Percentiles rank a stretch among this genome's conserved stretches.
These are phyloP conservation scores for Epinephelus cyanopodus DNA, from an alignment of 2,113 vertebrate species.

Conservation along the genomic window DNA sequence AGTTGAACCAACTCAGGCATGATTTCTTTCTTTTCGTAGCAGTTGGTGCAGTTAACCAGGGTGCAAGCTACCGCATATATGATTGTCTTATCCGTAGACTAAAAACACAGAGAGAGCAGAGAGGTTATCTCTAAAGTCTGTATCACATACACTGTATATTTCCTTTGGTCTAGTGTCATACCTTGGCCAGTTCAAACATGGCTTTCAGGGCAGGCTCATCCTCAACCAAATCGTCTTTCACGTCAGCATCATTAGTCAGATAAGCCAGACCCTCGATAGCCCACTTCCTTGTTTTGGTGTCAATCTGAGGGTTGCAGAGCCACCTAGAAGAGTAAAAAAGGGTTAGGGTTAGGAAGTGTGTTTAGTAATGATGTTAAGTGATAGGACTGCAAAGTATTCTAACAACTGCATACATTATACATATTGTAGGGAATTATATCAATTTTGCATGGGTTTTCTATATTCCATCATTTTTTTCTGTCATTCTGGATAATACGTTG, in stretches of 20 bases:
- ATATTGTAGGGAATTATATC: not conserved
- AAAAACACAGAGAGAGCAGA: constrained; percentile 42
- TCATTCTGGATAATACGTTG: not conserved
- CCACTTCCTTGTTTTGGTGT: constrained; percentile 94
- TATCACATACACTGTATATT: not conserved
- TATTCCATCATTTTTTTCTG: not conserved
- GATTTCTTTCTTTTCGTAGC: constrained; percentile 96
- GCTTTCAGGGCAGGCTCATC: constrained; percentile 93
- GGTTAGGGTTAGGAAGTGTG: not conserved
- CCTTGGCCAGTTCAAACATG: constrained; percentile 97
- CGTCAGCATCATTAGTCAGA: constrained; percentile 95
- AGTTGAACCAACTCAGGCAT: constrained; percentile 96
- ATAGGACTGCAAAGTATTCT: not conserved
- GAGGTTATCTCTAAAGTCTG: not conserved
- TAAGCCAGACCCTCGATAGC: constrained; percentile 96
- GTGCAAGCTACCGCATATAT: constrained; percentile 93
- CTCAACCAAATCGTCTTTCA: constrained; percentile 98
- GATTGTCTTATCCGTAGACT: constrained; percentile 96
- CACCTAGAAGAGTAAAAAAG: constrained; percentile 84
- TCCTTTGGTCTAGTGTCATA: constrained; percentile 51
- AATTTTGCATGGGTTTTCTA: not conserved
- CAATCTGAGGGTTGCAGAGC: constrained; percentile 92
- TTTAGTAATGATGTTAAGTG: not conserved
- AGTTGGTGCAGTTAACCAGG: constrained; percentile 96
- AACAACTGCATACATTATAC: not conserved